phyloP scores from a whole-genome alignment of 2,797 vertebrate genomes.

The Aviceda leuphotes region DNA sequence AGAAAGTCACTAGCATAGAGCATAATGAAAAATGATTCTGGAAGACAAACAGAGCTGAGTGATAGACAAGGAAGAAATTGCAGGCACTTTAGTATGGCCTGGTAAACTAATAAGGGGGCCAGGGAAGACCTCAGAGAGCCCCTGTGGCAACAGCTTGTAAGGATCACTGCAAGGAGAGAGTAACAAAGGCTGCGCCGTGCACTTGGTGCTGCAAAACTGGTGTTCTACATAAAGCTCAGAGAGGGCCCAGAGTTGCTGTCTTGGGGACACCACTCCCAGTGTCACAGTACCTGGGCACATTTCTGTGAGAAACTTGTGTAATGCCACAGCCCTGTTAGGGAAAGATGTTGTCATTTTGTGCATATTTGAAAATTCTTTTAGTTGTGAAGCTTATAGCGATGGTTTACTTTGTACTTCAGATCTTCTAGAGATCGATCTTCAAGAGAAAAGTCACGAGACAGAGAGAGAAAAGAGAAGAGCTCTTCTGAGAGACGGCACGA shows the following conservation, averaged over 20 bases:
- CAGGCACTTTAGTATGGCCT: not conserved
- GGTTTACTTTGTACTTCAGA: constrained; percentile 74
- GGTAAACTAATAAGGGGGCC: not conserved
- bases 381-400: not conserved
- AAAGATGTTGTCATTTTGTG: not conserved
- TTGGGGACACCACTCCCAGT: accelerated
- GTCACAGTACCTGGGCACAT: not conserved
- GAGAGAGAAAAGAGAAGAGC: constrained; percentile 81
- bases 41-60: not conserved
- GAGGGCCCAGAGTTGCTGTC: not conserved
- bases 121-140: not conserved
- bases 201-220: accelerated
- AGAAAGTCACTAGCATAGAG: not conserved
- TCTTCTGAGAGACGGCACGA: constrained; percentile 82
- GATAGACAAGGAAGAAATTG: not conserved
- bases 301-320: not conserved
- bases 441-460: constrained; percentile 88
- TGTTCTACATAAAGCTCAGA: accelerated
- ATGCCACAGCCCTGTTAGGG: not conserved
- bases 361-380: not conserved
- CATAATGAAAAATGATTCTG: not conserved
- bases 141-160: not conserved
- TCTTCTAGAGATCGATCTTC: constrained; percentile 83
- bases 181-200: accelerated
- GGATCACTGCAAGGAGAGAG: not conserved